A percentile compares a stretch with the other conserved stretches of the same genome.
Evolutionary conservation across 2,797 vertebrate species (phyloP).

Genomic region (Adrianichthys oophorus): DNA sequence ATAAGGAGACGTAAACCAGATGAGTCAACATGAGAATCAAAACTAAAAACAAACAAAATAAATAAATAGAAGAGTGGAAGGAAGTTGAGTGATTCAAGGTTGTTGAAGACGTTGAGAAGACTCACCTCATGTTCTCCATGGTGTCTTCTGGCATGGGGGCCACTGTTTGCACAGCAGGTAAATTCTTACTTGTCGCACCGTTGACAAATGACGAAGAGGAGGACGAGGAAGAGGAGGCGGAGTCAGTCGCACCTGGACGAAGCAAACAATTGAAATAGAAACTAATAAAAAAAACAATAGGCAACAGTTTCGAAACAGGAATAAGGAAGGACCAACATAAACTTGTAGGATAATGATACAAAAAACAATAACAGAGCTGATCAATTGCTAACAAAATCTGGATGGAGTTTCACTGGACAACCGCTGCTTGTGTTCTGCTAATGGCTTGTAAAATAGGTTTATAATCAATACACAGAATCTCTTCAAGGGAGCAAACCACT

Average conservation of each 20-base stretch:
- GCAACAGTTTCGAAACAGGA: conserved; percentile 2
- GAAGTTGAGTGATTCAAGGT: conserved; percentile 36
- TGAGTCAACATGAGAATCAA: conserved; percentile 41
- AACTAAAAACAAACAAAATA: conserved; percentile 27
- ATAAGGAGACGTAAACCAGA: conserved; percentile 46
- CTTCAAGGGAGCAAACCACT: conserved; percentile 34
- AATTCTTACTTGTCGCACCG: conserved; percentile 97
- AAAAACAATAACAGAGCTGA: conserved; percentile 31
- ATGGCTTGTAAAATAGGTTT: conserved; percentile 63
- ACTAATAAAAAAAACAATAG: conserved; percentile 9
- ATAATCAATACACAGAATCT: conserved; percentile 63
- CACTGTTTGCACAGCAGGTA: conserved; percentile 97
- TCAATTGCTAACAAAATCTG: conserved; percentile 35
- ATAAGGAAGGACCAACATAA: conserved; percentile 15
- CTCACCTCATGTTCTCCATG: conserved; percentile 97
- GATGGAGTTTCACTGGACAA: conserved; percentile 38
- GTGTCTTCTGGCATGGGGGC: conserved; percentile 98
- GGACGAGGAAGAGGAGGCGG: conserved; percentile 94
- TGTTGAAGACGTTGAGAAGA: conserved; percentile 9
- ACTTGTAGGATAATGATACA: conserved; percentile 9
- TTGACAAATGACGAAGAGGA: conserved; percentile 98
- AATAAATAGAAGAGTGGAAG: conserved; percentile 22
- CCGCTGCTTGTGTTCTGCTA: conserved; percentile 46
- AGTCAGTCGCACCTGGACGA: conserved; percentile 91
- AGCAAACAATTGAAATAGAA: too few species aligned